Percentiles rank a stretch among this genome's conserved stretches.
Evolutionary conservation across 2,888 invertebrate genomes (phyloP).

Genomic region (Drosophila mimica): DNA sequence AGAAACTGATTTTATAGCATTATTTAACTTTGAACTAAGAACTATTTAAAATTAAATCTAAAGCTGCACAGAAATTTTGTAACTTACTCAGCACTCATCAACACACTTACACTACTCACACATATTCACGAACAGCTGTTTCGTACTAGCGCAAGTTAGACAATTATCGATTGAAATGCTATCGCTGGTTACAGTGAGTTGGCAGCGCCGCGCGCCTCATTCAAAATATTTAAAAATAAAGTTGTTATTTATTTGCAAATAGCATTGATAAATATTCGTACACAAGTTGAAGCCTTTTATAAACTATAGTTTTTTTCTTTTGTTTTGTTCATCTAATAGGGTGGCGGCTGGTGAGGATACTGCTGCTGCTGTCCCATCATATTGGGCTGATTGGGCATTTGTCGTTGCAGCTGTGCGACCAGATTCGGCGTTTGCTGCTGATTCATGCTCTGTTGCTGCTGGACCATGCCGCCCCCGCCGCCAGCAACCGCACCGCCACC

Average conservation of each 20-base stretch:
- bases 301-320: slow-evolving; percentile 22
- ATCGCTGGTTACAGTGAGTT: slow-evolving; percentile 31
- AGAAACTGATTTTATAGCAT: slow-evolving; percentile 52
- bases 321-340: slow-evolving; percentile 52
- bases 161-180: slow-evolving; percentile 44
- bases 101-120: slow-evolving; percentile 20
- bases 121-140: slow-evolving; percentile 58
- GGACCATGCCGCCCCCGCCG: slow-evolving; percentile 84
- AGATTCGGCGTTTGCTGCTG: slow-evolving; percentile 88
- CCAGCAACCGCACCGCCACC: slow-evolving; percentile 74
- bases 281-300: slow-evolving; percentile 44
- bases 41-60: slow-evolving; percentile 44
- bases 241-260: slow-evolving; percentile 66
- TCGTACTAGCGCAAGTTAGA: neutral
- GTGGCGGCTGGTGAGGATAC: slow-evolving; percentile 84
- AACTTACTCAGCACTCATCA: slow-evolving; percentile 40
- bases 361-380: slow-evolving; percentile 84
- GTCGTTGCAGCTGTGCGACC: slow-evolving; percentile 89
- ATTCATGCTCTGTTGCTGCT: slow-evolving; percentile 86
- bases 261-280: slow-evolving; percentile 64
- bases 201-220: slow-evolving; percentile 6
- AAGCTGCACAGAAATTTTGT: slow-evolving; percentile 35
- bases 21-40: slow-evolving; percentile 44
- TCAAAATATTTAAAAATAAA: slow-evolving; percentile 43
- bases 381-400: slow-evolving; percentile 85